A percentile compares a stretch with the other conserved stretches of the same genome.
phyloP scores from a whole-genome alignment of 1,140 invertebrate species.

The Chionoecetes opilio region DNA sequence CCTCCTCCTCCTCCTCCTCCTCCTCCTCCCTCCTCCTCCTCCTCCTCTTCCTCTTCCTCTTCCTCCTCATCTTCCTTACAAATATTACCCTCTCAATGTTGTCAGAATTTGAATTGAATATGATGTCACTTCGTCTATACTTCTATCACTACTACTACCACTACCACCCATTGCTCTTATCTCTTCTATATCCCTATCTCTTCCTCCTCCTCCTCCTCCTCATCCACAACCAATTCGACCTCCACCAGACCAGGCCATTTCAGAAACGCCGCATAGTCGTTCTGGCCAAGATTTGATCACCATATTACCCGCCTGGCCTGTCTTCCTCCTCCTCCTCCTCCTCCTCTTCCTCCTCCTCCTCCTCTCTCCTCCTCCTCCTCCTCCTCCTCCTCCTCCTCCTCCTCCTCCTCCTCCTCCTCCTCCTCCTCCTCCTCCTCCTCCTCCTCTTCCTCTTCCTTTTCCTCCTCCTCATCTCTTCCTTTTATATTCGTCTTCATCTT shows the following conservation, averaged over 20 bases:
- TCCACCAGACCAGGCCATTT: constrained; percentile 1
- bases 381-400: not conserved
- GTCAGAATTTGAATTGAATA: no score
- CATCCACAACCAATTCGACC: not conserved
- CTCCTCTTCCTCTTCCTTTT: not conserved
- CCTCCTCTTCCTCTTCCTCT: no score
- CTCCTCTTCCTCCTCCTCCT: not conserved
- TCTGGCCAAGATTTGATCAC: constrained; percentile 5
- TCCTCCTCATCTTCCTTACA: no score
- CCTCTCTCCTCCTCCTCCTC: not conserved
- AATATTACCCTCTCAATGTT: no score
- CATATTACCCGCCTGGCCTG: not conserved
- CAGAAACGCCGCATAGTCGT: constrained; percentile 4
- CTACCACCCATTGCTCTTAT: not conserved
- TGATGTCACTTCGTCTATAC: not conserved
- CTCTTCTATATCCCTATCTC: not conserved
- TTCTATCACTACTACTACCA: not conserved
- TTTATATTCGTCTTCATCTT: not conserved
- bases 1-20: not conserved
- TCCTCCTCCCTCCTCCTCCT: constrained; percentile 9
- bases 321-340: not conserved
- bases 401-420: not conserved
- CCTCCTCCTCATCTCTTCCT: not conserved
- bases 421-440: not conserved
- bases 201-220: not conserved